These are phyloP conservation scores for Hypotaenidia okinawae DNA, from an alignment of 2,797 vertebrate genomes.

Conservation along the genomic window DNA sequence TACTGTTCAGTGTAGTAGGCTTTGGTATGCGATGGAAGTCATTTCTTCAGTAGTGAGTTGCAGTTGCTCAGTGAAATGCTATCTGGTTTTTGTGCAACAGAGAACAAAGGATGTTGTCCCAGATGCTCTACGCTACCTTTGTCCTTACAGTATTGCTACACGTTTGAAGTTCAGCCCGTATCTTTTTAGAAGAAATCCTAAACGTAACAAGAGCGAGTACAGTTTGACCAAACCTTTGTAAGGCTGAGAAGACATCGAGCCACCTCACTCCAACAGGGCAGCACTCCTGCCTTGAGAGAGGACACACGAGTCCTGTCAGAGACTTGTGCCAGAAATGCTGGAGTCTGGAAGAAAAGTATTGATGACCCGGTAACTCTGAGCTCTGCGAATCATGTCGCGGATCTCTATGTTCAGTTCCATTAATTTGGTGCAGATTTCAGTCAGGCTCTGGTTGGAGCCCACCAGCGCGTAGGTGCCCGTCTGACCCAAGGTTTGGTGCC, in stretches of 20 bases:
- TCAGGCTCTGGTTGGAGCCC: constrained; percentile 94
- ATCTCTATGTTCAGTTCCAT: constrained; percentile 98
- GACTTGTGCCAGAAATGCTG: constrained; percentile 92
- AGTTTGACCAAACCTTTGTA: constrained; percentile 87
- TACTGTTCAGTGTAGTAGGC: constrained; percentile 77
- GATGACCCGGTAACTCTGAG: constrained; percentile 94
- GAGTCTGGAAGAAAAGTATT: constrained; percentile 95
- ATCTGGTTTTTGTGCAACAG: constrained; percentile 81
- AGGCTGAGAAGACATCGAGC: constrained; percentile 82
- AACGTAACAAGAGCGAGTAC: constrained; percentile 83
- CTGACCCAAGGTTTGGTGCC: constrained; percentile 97
- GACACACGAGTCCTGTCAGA: constrained; percentile 90
- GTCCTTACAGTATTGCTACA: constrained; percentile 83
- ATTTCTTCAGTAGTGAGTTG: constrained; percentile 85
- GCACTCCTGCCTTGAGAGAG: constrained; percentile 77
- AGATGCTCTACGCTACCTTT: constrained; percentile 67
- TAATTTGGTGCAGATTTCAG: constrained; percentile 93
- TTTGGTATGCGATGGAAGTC: constrained; percentile 87
- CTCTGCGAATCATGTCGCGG: constrained; percentile 95
- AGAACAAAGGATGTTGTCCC: constrained; percentile 63
- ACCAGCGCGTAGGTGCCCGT: constrained; percentile 96
- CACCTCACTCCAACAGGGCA: constrained; percentile 77
- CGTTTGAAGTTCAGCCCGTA: constrained; percentile 81
- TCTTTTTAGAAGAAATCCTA: constrained; percentile 83
- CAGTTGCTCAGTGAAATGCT: constrained; percentile 76